Evolutionary conservation across 2,888 invertebrate species (phyloP), one percentile per base, ranked within the genome.

Genomic region (Lacanobia wlatinum): DNA sequence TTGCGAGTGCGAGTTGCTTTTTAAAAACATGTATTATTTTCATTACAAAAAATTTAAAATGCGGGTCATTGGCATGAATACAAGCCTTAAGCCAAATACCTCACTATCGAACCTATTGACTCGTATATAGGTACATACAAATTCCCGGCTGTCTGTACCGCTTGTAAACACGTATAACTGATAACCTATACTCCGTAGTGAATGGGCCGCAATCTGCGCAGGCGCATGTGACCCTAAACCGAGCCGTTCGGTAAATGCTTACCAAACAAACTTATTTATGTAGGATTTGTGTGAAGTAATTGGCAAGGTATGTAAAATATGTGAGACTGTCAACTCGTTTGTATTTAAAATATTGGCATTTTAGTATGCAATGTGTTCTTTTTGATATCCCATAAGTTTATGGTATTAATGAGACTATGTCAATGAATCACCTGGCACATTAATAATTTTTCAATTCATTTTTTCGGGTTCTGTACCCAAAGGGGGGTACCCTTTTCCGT

Each of bases 171-270:
- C 56, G 68, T 34, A 8, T 34, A 52, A 62, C 64, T 79, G 83
- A 83, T 83, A 83, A 84, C 85, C 83, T 78, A 68, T 38, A 48
- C 59, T 64, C 40, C 55, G 52, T 76, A 66, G 71, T 84, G 84
- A 85, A 81, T 85, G 84, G 71, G 65, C 52, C 16, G 62, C 72
- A 76, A 81, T 81, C 73, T 73, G 81, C 73, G 73, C 68, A 50
- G 34, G 75, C 70, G 78, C 78, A 70, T 60, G 64, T 77, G 78
- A 80, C 77, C 78, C 75, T 56, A 82, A 86, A 85, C 75, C 75
- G 64, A 66, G 66, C 71, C 53, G 68, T 66, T 77, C 71, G 73
- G 70, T 59, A 55, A 74, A 67, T 68, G 55, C 64, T 74, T 69
- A 59, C 53, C 23, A 43, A 65, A 63, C 81, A 76, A 65, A 58